A percentile compares a stretch with the other conserved stretches of the same genome.
These are phyloP conservation scores for Pseudomyrmex sp. DNA, from an alignment of 1,140 invertebrate species.

Conservation along the genomic window DNA sequence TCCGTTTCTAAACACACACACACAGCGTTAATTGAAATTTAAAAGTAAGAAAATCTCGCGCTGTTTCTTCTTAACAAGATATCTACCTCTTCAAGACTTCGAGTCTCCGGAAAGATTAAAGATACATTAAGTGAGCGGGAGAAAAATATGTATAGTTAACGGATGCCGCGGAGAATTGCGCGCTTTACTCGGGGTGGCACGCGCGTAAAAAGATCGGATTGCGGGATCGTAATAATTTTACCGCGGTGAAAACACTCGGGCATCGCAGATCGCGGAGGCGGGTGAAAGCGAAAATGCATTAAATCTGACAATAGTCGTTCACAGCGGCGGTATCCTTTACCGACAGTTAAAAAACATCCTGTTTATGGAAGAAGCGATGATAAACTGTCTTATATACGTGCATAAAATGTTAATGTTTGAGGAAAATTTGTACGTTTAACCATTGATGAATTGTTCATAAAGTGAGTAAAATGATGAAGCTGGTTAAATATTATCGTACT, in stretches of 20 bases:
- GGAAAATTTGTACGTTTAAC: background rate
- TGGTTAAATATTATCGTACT: constrained; percentile 10
- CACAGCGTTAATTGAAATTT: too few relatives aligned
- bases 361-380: constrained; percentile 20
- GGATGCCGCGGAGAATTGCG: background rate
- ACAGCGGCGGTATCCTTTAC: background rate
- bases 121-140: background rate
- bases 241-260: constrained; percentile 25
- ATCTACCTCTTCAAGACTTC: background rate
- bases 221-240: constrained; percentile 28
- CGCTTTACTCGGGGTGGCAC: background rate
- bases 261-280: constrained; percentile 4
- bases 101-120: background rate
- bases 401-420: background rate
- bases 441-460: constrained; percentile 16
- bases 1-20: too few relatives aligned
- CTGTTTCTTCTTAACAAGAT: too few relatives aligned
- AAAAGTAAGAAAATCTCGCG: too few relatives aligned
- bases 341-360: constrained; percentile 51
- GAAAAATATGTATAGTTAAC: background rate
- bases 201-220: constrained; percentile 12
- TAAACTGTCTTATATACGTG: background rate
- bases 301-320: constrained; percentile 26
- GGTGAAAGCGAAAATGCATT: constrained; percentile 56
- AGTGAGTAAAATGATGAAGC: too few relatives aligned